Evolutionary conservation across 2,888 invertebrate species (phyloP), one percentile per base, ranked within the genome.

Genomic region (Idaea aversata): DNA sequence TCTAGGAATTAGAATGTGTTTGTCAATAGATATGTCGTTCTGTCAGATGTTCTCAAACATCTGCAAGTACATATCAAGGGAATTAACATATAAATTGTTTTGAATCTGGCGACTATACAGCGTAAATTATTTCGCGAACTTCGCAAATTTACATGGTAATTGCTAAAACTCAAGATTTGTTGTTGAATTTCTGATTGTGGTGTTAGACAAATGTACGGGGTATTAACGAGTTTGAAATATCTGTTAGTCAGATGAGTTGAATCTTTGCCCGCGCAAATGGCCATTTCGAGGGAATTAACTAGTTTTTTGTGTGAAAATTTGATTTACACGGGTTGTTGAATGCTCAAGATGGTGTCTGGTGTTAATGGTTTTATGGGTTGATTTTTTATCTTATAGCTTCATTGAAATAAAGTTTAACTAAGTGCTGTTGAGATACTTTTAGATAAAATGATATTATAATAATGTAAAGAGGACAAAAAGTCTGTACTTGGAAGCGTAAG

Each of bases 21-120:
- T 25, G 25, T 25, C 25, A 25, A 25, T 25, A 25, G 25, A 25
- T 25, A 25, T 25, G 25, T 25, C 25, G 25, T 25, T 25, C 1
- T 25, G 25, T 25, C 25, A 25, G 25, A 25, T 25, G 3, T 64
- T 70, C 74, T 72, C 70, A 63, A 63, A 66, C 65, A 64, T 65
- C 68, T 15, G 35, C 72, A 67, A 69, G 72, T 73, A 67, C 89
- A 88, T 85, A 91, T 87, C 88, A 88, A 81, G 83, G 72, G 83
- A 85, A 92, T 92, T 92, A 88, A 87, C 92, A 92, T 92, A 92
- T 88, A 92, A 92, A 92, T 92, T 92, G 92, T 92, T 92, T 88
- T 90, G 92, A 90, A 91, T 89, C 89, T 86, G 78, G 72, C 87
- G 87, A 88, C 89, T 88, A 88, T 90, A 87, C 82, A 84, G 87